phyloP scores from a whole-genome alignment of 2,113 vertebrate genomes.

The Notechis scutatus region DNA sequence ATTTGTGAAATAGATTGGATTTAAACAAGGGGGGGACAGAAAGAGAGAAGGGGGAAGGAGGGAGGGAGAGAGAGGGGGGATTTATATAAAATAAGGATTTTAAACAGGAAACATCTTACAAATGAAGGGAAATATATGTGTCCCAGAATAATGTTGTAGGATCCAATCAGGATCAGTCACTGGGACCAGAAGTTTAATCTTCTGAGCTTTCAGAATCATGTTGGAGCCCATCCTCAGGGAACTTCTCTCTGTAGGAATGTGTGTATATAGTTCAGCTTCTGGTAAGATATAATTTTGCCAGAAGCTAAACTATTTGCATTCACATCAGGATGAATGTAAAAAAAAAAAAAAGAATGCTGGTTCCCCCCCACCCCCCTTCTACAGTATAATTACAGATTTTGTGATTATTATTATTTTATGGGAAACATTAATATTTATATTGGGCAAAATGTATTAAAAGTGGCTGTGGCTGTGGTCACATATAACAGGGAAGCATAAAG shows the following conservation, averaged over 20 bases:
- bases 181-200: not conserved
- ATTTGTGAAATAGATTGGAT: not conserved
- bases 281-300: not conserved
- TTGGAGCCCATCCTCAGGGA: not conserved
- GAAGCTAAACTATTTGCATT: not conserved
- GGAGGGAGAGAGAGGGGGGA: too few relatives aligned
- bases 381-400: slow-evolving; percentile 18
- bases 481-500: not conserved
- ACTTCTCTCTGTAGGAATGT: not conserved
- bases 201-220: not conserved
- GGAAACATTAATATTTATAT: not conserved
- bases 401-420: not conserved
- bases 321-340: not conserved
- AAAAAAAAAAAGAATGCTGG: not conserved
- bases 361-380: not conserved
- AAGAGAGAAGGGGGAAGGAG: too few relatives aligned
- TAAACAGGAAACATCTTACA: not conserved
- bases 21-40: not conserved
- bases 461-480: not conserved
- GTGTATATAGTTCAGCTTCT: not conserved
- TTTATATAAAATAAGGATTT: too few relatives aligned
- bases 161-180: not conserved
- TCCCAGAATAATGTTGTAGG: not conserved
- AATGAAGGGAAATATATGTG: not conserved
- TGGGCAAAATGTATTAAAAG: not conserved